Evolutionary conservation across 2,113 vertebrate species (phyloP).

Genomic region (Gallinago jamesoni): DNA sequence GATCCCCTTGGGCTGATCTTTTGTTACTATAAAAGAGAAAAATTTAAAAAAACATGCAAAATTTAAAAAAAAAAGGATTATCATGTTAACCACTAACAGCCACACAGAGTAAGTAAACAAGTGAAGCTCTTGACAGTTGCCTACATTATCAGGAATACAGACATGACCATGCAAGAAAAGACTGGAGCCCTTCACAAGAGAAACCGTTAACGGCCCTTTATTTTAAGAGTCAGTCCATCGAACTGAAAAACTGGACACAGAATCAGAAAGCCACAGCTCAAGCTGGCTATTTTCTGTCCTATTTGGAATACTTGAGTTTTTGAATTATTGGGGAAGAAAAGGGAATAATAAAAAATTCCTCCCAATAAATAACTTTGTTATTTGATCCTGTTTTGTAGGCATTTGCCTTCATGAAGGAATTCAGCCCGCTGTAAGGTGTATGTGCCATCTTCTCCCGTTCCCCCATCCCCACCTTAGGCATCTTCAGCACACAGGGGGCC

Average conservation of each 20-base stretch:
- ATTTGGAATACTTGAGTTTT: not conserved
- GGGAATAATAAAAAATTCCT: not conserved
- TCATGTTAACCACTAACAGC: not conserved
- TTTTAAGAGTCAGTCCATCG: not conserved
- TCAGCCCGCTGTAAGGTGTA: not conserved
- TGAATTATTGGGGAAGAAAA: not conserved
- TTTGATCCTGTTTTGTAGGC: not conserved
- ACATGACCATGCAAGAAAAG: not conserved
- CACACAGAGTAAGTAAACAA: not conserved
- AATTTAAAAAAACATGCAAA: not conserved
- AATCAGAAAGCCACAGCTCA: not conserved
- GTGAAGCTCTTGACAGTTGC: not conserved
- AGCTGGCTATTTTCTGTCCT: not conserved
- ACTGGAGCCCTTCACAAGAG: not conserved
- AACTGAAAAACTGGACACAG: not conserved
- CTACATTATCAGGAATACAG: not conserved
- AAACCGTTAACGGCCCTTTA: not conserved
- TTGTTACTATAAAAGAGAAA: constrained; percentile 83
- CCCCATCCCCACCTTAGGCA: not conserved
- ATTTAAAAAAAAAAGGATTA: not conserved
- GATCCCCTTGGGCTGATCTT: constrained; percentile 91
- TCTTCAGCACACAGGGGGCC: not conserved
- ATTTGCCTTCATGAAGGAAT: not conserved
- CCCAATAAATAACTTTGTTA: not conserved
- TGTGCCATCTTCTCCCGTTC: not conserved